Percentiles rank a stretch among this genome's conserved stretches.
These are phyloP conservation scores for Sebastolobus altivelis DNA, from an alignment of 2,797 vertebrate genomes.

Conservation along the genomic window DNA sequence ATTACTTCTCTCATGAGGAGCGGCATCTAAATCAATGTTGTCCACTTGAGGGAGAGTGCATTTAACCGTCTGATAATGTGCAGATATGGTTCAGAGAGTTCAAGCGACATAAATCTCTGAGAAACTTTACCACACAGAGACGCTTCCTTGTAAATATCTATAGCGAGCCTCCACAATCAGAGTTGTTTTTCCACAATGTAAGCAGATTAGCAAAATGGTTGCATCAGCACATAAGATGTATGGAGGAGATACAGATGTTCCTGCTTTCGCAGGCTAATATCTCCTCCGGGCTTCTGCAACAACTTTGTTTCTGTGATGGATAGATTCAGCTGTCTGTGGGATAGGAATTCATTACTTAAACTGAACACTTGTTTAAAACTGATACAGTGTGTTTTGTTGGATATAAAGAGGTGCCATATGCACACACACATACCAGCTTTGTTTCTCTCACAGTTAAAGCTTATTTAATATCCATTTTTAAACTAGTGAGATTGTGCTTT, in stretches of 20 bases:
- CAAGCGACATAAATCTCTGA: constrained; percentile 15
- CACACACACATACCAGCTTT: neutral
- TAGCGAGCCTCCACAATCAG: constrained; percentile 15
- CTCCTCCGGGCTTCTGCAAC: constrained; percentile 41
- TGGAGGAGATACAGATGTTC: constrained; percentile 63
- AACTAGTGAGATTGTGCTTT: neutral
- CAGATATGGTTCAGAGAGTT: constrained; percentile 25
- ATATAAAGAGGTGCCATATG: neutral
- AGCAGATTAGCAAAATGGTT: constrained; percentile 60
- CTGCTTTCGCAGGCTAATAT: constrained; percentile 48
- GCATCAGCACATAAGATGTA: constrained; percentile 60
- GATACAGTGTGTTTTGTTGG: constrained; percentile 9
- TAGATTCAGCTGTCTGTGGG: constrained; percentile 28
- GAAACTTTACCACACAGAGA: constrained; percentile 21
- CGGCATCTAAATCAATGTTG: constrained; percentile 28
- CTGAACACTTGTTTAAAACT: constrained; percentile 12
- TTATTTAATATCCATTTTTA: neutral
- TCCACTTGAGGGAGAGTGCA: constrained; percentile 13
- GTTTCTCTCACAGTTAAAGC: constrained; percentile 4
- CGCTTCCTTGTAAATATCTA: constrained; percentile 33
- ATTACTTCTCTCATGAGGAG: constrained; percentile 38
- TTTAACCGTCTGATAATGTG: constrained; percentile 16
- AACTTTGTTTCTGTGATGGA: constrained; percentile 46
- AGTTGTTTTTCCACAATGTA: constrained; percentile 53
- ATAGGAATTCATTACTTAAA: constrained; percentile 27